Base-by-base conservation (phyloP, 2,113 vertebrate species). In the Centropus bengalensis region DNA sequence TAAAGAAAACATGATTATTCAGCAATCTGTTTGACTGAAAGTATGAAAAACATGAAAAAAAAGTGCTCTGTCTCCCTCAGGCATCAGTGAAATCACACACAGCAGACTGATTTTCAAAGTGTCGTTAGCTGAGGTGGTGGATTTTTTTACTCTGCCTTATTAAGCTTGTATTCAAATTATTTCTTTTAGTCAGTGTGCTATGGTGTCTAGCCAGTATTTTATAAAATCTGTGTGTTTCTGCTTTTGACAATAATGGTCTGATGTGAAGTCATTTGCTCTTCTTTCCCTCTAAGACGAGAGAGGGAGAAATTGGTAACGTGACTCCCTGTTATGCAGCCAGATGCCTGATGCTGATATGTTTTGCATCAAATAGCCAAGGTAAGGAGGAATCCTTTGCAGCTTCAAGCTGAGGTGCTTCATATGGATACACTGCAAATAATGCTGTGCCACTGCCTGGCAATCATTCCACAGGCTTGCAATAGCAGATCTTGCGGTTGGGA, bases 1-100 rank as follows among this genome's bases (percentile, higher is more conserved):
- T 89, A 94, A 89, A 77, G 82, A 71, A 91, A 96, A 88, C 64
- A 36, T 83, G 82, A 93, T 96, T 93, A 95, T 91, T 97, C 73
- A 90, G 91, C 85, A 78, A 86, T 74, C 75, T 88, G 42, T 79
- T 91, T 91, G 91, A 94, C 79, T 94, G 85, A 71, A 93, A 67
- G 64, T 81, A 86, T 83, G 79, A 90, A 94, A 96, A 91, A 80
- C 91, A 70, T 26, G 68, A 94, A 47, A 52, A 95, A 86, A 89
- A 96, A 2, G 23, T 93, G 71, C 87, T 95, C 87, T 91, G 74
- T 92, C 62, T 95, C 75, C 89, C 87, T 94, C 82, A 82, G 82
- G 85, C 94, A 90, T 59, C 68, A 63, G 49, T 91, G 68, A 93
- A 94, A 91, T 94, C 79, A 36, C 82, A 89, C 79, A 74, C 75